Conservation (phyloP, 1,140 invertebrate genomes). For the Pantala flavescens region DNA sequence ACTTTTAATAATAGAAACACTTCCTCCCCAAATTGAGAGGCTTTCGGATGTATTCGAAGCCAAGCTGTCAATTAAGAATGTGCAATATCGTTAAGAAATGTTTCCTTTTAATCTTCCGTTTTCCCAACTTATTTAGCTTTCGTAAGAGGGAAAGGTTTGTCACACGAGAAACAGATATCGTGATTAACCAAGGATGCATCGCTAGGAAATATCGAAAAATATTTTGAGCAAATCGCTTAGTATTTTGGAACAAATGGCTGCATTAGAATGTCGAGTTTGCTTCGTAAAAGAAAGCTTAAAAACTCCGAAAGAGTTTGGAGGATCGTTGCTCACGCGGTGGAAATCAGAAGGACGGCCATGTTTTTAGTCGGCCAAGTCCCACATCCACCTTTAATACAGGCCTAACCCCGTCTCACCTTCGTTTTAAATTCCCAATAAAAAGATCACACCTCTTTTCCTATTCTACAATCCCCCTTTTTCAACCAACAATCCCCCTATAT, state of each 20-base stretch:
- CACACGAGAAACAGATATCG: background rate
- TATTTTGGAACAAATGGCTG: background rate
- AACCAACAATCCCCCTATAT: background rate
- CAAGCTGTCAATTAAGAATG: no score
- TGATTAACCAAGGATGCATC: background rate
- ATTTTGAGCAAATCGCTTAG: background rate
- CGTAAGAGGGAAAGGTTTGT: background rate
- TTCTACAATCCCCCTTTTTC: background rate
- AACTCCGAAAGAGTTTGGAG: background rate
- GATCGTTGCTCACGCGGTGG: background rate
- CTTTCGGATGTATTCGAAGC: no score
- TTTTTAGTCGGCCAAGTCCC: background rate
- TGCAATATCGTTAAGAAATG: no score
- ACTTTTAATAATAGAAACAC: no score
- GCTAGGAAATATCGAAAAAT: background rate
- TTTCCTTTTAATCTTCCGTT: no score
- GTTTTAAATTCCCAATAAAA: background rate
- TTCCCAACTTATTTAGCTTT: no score
- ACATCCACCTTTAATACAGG: background rate
- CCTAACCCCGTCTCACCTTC: background rate
- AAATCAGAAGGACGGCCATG: background rate
- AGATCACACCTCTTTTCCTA: background rate
- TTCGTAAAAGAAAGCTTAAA: background rate
- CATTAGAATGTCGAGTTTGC: constrained; percentile 5
- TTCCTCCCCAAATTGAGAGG: no score